phyloP scores from a whole-genome alignment of 2,888 invertebrate species.

The Volucella inanis region DNA sequence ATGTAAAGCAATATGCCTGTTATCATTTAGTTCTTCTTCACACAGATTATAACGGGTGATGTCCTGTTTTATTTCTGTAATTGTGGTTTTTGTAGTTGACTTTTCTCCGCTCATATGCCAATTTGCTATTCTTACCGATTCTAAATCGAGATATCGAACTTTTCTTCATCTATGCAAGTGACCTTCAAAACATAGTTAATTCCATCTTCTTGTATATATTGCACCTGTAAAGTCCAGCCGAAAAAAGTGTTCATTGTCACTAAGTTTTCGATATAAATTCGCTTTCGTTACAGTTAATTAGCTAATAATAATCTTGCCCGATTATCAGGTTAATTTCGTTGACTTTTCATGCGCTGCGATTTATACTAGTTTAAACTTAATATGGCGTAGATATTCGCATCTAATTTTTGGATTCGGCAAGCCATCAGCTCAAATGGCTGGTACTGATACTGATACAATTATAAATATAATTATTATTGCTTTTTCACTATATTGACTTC shows the following conservation, averaged over 20 bases:
- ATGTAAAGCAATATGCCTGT: too few species aligned
- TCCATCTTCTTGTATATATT: too few species aligned
- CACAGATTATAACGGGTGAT: too few species aligned
- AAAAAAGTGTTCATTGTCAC: slow-evolving; percentile 8
- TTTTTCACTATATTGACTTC: too few species aligned
- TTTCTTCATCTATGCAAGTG: not conserved
- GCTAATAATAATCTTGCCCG: slow-evolving; percentile 38
- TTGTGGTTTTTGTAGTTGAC: too few species aligned
- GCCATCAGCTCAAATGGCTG: slow-evolving; percentile 49
- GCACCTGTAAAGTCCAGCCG: not conserved
- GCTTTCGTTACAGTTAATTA: slow-evolving; percentile 17
- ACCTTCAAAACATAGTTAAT: slow-evolving; percentile 19
- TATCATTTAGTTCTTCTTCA: too few species aligned
- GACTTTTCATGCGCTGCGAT: slow-evolving; percentile 6
- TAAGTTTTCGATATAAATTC: not conserved
- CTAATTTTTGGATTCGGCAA: slow-evolving; percentile 28
- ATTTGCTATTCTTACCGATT: not conserved
- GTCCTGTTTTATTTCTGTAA: too few species aligned
- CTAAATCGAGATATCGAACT: not conserved
- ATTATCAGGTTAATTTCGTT: slow-evolving; percentile 39
- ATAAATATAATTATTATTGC: too few species aligned
- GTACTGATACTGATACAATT: slow-evolving; percentile 28
- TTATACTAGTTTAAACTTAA: not conserved
- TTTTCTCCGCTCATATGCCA: too few species aligned
- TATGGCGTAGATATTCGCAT: too few species aligned